phyloP scores from a whole-genome alignment of 2,797 vertebrate genomes.

The Sylvilagus floridanus region DNA sequence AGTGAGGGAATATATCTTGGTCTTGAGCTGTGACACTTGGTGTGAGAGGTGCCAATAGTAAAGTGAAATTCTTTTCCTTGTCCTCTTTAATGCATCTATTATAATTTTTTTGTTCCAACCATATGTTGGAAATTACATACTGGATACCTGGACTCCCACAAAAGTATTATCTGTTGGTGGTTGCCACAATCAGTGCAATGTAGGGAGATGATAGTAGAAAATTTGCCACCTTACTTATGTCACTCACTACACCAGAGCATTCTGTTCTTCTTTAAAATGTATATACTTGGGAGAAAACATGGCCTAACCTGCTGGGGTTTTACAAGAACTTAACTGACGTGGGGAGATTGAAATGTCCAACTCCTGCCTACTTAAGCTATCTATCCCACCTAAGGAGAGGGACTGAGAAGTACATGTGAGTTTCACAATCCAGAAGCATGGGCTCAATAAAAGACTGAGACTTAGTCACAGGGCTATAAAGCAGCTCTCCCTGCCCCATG shows the following conservation, averaged over 20 bases:
- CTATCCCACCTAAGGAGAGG: neutral
- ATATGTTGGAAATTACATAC: neutral
- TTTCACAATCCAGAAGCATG: neutral
- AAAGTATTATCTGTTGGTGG: neutral
- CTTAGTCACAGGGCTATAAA: neutral
- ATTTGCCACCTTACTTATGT: neutral
- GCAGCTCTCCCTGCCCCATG: neutral
- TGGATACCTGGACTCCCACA: neutral
- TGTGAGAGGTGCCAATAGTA: neutral
- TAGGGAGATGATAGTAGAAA: neutral
- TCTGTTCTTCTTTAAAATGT: neutral
- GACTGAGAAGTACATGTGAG: neutral
- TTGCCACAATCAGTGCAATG: neutral
- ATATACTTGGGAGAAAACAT: neutral
- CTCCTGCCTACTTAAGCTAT: neutral
- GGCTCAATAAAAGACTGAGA: neutral
- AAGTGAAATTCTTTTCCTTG: neutral
- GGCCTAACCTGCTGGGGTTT: neutral
- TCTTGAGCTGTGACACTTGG: neutral
- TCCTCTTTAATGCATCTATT: neutral
- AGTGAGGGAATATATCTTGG: neutral
- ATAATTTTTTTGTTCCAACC: neutral
- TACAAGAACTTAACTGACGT: neutral
- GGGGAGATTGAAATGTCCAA: neutral
- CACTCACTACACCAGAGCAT: neutral